Evolutionary conservation across 2,113 vertebrate genomes (phyloP), one percentile per base, ranked within the genome.

Genomic region (Corydoras maculifer): DNA sequence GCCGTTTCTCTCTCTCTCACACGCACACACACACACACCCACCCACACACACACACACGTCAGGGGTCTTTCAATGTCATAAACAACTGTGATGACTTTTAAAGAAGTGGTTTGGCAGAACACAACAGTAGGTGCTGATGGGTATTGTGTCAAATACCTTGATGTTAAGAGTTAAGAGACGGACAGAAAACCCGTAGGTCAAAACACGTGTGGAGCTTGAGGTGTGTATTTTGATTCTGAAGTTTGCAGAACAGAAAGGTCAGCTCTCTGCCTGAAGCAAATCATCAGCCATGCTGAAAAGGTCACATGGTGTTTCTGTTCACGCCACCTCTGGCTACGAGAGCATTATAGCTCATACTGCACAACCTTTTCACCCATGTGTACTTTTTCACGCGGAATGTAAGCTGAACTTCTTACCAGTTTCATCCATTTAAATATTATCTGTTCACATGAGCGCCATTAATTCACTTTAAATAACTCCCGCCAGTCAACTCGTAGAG

Each of bases 241-340:
- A 74, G 60, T 68, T 74, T 68, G 55, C 65, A 25, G 63, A 76
- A 75, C 68, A 65, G 75, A 79, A 79, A 79, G 78, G 78, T 79
- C 78, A 79, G 71, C 35, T 69, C 72, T 14, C 61, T n/a, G 64
- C 75, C 72, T 43, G 49, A 54, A 74, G 75, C 78, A 65, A 69
- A 70, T 79, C 78, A 64, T 74, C 78, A 77, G 54, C 68, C n/a
- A 31, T 61, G 49, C 58, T 73, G 65, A 72, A 79, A 79, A 79
- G 78, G 78, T 79, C 60, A 74, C 30, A 15, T 29, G 11, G 63
- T 61, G 60, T 65, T 65, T 62, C 61, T 61, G 72, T 71, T 73
- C 66, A 18, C 69, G 54, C 69, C 71, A 79, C 74, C 67, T 71
- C 58, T 49, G 58, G 64, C 68, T 54, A 71, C 50, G 25, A 48